Evolutionary conservation across 2,113 vertebrate species (phyloP), one percentile per base, ranked within the genome.

Genomic region (Struthio camelus): DNA sequence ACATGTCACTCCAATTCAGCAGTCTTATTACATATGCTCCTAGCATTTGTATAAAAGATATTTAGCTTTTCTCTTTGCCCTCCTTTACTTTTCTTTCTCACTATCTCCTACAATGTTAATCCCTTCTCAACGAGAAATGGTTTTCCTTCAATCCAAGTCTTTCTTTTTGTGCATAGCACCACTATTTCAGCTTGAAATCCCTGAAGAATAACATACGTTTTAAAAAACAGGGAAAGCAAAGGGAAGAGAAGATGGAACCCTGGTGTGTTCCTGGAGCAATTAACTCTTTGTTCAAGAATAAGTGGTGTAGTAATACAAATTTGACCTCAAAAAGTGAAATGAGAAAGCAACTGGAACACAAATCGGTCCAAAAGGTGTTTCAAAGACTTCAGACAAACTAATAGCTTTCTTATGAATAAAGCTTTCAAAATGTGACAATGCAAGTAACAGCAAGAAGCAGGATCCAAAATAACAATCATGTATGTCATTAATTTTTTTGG

Each of bases 31-130:
- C 89, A 96, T 96, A 97, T 70, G 86, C 96, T 94, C 71, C 96
- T 81, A 97, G 94, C 94, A 97, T 97, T 97, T 97, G 96, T 97
- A 96, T 91, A 91, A 96, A 95, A 97, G 95, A 96, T 97, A 97
- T 87, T 97, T 97, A 97, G 97, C 96, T 97, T 96, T 96, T 97
- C 96, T 96, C 90, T 97, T 97, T 94, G 89, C 94, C 83, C 94
- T 97, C 94, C 89, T 97, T 97, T 94, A 96, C 96, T 97, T 95
- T 95, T 95, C 96, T 97, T 96, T 96, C 94, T 94, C 85, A 89
- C 96, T 97, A 77, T 97, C 97, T 97, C 83, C 93, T 97, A 97
- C 92, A 97, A 92, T 87, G 78, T 83, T 97, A 97, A 97, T 97
- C 95, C 94, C 83, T 97, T 97, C 97, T 97, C 95, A 94, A 97